A percentile compares a stretch with the other conserved stretches of the same genome.
Conservation (phyloP, 2,888 invertebrate species). For the Nymphalis urticae region DNA sequence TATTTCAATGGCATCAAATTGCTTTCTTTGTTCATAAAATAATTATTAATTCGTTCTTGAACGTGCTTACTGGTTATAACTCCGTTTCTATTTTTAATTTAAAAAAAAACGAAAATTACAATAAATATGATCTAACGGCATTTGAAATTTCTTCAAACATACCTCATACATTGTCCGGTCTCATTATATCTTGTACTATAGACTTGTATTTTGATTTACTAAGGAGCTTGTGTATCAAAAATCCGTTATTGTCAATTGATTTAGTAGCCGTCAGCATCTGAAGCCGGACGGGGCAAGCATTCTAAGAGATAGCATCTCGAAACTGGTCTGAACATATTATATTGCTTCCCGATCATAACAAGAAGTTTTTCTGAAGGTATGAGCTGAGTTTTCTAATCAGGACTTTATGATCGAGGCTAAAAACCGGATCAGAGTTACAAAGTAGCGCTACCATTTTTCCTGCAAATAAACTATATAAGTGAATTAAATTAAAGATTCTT, state of each 20-base stretch:
- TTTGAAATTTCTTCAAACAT: too few species aligned
- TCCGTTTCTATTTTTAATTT: background rate
- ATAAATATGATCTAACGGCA: too few species aligned
- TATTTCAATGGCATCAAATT: conserved; percentile 18
- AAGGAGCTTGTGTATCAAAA: conserved; percentile 27
- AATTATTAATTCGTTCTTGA: background rate
- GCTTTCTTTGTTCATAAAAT: conserved; percentile 8
- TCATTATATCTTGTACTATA: background rate
- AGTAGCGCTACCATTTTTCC: background rate
- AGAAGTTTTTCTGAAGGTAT: conserved; percentile 30
- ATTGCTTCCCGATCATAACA: conserved; percentile 40
- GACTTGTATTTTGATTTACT: conserved; percentile 4
- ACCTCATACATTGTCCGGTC: background rate
- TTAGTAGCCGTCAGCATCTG: conserved; percentile 32
- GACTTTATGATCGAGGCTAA: conserved; percentile 18
- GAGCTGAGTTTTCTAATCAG: conserved; percentile 32
- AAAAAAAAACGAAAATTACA: too few species aligned
- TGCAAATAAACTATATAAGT: background rate
- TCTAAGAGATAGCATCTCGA: conserved; percentile 36
- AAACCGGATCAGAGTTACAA: conserved; percentile 16
- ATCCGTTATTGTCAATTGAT: conserved; percentile 33
- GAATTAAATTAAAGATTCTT: background rate
- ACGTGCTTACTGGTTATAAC: background rate
- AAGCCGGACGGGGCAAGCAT: conserved; percentile 29
- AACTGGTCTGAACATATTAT: conserved; percentile 37